Evolutionary conservation across 2,797 vertebrate genomes (phyloP).

Genomic region (Poeciliopsis gracilis): DNA sequence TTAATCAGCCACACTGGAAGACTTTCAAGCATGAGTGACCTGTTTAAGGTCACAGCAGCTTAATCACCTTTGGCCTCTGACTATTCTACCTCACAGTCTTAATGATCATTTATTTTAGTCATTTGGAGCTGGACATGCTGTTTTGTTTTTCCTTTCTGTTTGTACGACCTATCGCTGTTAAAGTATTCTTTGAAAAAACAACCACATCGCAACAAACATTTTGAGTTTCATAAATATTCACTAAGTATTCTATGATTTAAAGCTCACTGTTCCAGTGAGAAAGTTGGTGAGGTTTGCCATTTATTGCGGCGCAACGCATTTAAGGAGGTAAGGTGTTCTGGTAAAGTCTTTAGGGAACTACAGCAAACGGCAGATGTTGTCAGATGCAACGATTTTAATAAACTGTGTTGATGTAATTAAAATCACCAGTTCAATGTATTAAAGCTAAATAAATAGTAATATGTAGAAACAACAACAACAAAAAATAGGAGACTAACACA

Average conservation of each 20-base stretch:
- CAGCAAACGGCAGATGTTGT: not conserved
- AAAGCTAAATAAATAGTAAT: no score
- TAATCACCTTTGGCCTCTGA: not conserved
- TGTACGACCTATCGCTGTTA: not conserved
- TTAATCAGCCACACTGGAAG: not conserved
- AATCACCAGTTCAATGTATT: not conserved
- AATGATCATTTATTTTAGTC: not conserved
- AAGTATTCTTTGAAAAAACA: not conserved
- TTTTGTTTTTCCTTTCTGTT: no score
- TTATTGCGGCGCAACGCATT: not conserved
- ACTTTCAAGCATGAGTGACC: not conserved
- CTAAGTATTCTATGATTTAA: not conserved
- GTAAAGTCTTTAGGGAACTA: not conserved
- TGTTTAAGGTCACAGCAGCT: not conserved
- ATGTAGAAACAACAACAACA: no score
- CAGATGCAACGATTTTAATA: not conserved
- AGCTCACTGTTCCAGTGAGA: not conserved
- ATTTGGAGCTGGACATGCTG: not conserved
- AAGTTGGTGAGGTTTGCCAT: not conserved
- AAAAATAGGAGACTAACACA: no score
- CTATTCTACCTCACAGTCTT: not conserved
- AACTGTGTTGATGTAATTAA: not conserved
- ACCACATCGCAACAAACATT: not conserved
- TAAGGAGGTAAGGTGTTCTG: not conserved
- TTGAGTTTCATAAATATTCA: not conserved